Percentiles rank a stretch among this genome's conserved stretches.
Evolutionary conservation across 1,140 invertebrate species (phyloP).

Genomic region (Leptoteleia sp.): DNA sequence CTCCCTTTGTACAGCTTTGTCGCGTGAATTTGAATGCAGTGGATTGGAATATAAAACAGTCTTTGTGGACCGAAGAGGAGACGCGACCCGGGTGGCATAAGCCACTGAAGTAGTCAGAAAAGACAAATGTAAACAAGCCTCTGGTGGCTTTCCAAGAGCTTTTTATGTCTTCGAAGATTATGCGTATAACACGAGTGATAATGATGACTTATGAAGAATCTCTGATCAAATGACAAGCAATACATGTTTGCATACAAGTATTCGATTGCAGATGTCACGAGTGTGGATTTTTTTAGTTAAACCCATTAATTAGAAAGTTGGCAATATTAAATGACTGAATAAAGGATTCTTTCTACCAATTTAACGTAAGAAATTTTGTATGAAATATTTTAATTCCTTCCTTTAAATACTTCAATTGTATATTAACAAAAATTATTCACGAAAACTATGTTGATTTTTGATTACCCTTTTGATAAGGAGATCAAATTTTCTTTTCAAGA

Average conservation of each 20-base stretch:
- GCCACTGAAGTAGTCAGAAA: slow-evolving; percentile 64
- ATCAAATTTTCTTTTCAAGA: too few relatives aligned
- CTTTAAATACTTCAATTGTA: too few relatives aligned
- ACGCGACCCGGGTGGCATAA: slow-evolving; percentile 59
- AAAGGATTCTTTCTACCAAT: not conserved
- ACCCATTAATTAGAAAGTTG: slow-evolving; percentile 18
- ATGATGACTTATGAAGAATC: slow-evolving; percentile 43
- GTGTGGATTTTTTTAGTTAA: slow-evolving; percentile 2
- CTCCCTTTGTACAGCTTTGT: slow-evolving; percentile 78
- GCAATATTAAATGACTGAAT: not conserved
- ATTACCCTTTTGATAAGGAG: too few relatives aligned
- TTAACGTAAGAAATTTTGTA: not conserved
- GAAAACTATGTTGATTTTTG: too few relatives aligned
- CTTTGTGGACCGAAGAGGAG: slow-evolving; percentile 73
- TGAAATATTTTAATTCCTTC: too few relatives aligned
- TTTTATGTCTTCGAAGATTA: slow-evolving; percentile 50
- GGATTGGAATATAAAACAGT: slow-evolving; percentile 79
- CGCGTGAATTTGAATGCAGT: slow-evolving; percentile 74
- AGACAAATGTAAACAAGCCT: slow-evolving; percentile 80
- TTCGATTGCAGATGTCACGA: slow-evolving; percentile 17
- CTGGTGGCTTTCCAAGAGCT: slow-evolving; percentile 67
- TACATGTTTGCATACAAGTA: slow-evolving; percentile 17
- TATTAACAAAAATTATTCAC: too few relatives aligned
- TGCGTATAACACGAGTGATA: slow-evolving; percentile 37
- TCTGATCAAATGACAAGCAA: slow-evolving; percentile 35